Evolutionary conservation across 2,888 invertebrate genomes (phyloP).

Genomic region (Blastobasis adustella): DNA sequence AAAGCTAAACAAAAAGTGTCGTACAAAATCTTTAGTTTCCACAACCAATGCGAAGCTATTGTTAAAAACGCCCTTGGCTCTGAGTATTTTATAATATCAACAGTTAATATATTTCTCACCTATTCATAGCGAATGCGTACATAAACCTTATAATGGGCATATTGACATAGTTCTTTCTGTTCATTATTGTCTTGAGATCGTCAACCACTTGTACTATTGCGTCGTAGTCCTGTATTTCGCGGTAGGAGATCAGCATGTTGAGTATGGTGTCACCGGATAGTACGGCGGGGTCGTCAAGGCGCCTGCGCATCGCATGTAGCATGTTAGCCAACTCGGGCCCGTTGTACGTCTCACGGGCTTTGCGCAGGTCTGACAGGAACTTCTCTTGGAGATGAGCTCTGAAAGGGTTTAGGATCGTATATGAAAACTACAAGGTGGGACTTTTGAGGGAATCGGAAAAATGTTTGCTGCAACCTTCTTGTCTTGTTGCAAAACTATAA

Average conservation of each 20-base stretch:
- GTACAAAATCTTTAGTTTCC: too few species aligned
- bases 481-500: too few species aligned
- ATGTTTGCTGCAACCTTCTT: too few species aligned
- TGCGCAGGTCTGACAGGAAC: constrained; percentile 93
- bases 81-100: too few species aligned
- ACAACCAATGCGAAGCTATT: too few species aligned
- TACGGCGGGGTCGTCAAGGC: constrained; percentile 97
- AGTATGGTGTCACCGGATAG: constrained; percentile 96
- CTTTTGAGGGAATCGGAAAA: too few species aligned
- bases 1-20: too few species aligned
- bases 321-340: constrained; percentile 87
- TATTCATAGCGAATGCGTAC: constrained; percentile 97
- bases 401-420: constrained; percentile 12
- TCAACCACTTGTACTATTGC: constrained; percentile 98
- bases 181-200: constrained; percentile 92
- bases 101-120: constrained; percentile 56
- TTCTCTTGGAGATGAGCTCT: constrained; percentile 98
- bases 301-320: constrained; percentile 90
- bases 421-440: background rate
- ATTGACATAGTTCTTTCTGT: constrained; percentile 89
- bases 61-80: too few species aligned
- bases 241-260: constrained; percentile 93
- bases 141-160: constrained; percentile 93
- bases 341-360: constrained; percentile 90
- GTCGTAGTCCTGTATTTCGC: constrained; percentile 96